phyloP scores from a whole-genome alignment of 2,888 invertebrate species.

The Pseudanteris insignis region DNA sequence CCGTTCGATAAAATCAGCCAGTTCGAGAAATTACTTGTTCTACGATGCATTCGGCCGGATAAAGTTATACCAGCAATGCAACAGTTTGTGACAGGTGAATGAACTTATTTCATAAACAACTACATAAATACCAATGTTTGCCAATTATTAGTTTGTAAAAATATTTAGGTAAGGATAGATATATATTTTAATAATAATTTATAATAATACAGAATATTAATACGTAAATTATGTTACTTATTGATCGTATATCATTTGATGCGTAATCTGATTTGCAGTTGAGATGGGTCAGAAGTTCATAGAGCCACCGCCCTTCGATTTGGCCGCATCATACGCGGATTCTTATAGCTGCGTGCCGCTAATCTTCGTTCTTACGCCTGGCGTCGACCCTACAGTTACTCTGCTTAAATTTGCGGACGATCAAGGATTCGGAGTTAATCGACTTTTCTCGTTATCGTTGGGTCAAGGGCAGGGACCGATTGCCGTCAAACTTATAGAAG shows the following conservation, averaged over 20 bases:
- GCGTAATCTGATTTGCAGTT: conserved; percentile 61
- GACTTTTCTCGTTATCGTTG: conserved; percentile 83
- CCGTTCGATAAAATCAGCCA: conserved; percentile 76
- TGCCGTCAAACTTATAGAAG: conserved; percentile 85
- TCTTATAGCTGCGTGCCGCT: conserved; percentile 87
- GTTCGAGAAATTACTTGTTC: conserved; percentile 82
- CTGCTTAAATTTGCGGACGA: conserved; percentile 92
- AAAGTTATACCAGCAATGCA: conserved; percentile 85
- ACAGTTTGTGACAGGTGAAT: conserved; percentile 76
- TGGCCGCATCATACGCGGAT: conserved; percentile 83
- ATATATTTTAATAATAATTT: no score
- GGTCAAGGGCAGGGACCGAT: conserved; percentile 92
- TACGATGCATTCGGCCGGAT: conserved; percentile 86
- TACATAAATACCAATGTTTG: no score
- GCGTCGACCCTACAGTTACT: conserved; percentile 91
- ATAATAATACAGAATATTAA: no score
- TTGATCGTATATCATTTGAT: no score
- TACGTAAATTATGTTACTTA: no score
- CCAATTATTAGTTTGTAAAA: no score
- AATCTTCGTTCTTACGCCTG: conserved; percentile 91
- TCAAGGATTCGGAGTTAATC: conserved; percentile 83
- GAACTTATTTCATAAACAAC: no score
- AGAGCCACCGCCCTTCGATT: conserved; percentile 90
- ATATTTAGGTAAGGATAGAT: no score
- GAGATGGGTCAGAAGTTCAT: conserved; percentile 83